Percentiles rank a stretch among this genome's conserved stretches.
Evolutionary conservation across 2,797 vertebrate species (phyloP).

Genomic region (Cryptoprocta ferox): DNA sequence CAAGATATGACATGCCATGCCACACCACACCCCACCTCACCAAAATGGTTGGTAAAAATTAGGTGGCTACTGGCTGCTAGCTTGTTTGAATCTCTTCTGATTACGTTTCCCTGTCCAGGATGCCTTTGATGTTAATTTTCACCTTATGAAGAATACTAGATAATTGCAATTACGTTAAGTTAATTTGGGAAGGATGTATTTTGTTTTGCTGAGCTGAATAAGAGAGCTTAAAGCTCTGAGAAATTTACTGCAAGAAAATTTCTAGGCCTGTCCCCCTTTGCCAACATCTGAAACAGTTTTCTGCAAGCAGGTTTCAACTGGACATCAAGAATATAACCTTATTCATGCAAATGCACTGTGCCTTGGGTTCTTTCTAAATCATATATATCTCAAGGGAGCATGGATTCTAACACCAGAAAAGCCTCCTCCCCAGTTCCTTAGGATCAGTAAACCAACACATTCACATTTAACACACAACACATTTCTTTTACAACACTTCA

Average conservation of each 20-base stretch:
- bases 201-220: conserved; percentile 5
- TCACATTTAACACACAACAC: not conserved
- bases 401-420: conserved; percentile 27
- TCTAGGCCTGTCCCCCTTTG: conserved; percentile 27
- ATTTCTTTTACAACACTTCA: conserved; percentile 12
- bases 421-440: not conserved
- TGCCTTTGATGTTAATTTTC: conserved; percentile 48
- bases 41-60: conserved; percentile 1
- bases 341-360: conserved; percentile 32
- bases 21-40: not conserved
- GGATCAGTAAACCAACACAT: not conserved
- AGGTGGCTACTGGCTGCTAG: not conserved
- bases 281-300: conserved; percentile 35
- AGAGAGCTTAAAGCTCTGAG: not conserved
- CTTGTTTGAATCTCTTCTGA: conserved; percentile 17
- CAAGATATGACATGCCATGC: not conserved
- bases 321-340: conserved; percentile 21
- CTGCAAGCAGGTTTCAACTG: conserved; percentile 20
- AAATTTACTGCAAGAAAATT: conserved; percentile 31
- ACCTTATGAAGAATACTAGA: conserved; percentile 42
- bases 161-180: not conserved
- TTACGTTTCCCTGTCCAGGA: conserved; percentile 37
- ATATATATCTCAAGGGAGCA: not conserved
- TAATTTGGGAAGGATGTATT: not conserved
- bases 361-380: conserved; percentile 38